These are phyloP conservation scores for Leucozona laternaria DNA, from an alignment of 2,888 invertebrate species.

Conservation along the genomic window DNA sequence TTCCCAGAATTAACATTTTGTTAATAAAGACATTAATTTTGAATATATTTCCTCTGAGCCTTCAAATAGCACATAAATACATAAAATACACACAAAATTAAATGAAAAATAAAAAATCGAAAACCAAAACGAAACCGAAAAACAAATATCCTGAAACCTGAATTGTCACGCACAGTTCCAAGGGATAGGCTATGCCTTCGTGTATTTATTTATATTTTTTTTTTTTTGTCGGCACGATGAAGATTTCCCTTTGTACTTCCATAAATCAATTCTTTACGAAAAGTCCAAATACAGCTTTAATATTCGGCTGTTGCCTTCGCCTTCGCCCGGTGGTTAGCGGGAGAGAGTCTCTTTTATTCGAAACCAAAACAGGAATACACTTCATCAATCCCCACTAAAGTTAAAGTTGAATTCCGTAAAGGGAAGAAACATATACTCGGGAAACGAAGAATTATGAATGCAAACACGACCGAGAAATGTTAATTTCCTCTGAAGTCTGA, in stretches of 20 bases:
- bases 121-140: too few species aligned
- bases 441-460: conserved; percentile 73
- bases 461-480: conserved; percentile 75
- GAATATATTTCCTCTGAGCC: conserved; percentile 50
- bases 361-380: conserved; percentile 68
- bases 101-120: conserved; percentile 8
- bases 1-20: conserved; percentile 59
- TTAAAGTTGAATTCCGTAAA: conserved; percentile 54
- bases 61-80: conserved; percentile 30
- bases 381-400: conserved; percentile 55
- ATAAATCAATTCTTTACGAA: conserved; percentile 72
- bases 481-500: conserved; percentile 70
- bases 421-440: conserved; percentile 45
- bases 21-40: conserved; percentile 74
- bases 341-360: conserved; percentile 23
- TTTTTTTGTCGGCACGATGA: conserved; percentile 59
- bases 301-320: conserved; percentile 61
- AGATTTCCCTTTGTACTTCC: conserved; percentile 74
- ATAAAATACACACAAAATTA: conserved; percentile 20
- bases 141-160: conserved; percentile 67
- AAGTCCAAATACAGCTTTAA: conserved; percentile 73
- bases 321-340: neutral
- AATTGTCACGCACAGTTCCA: conserved; percentile 71
- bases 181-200: conserved; percentile 23
- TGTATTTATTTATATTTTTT: conserved; percentile 4